Conservation (phyloP, 1,140 invertebrate species). For the Trypoxylus dichotomus region DNA sequence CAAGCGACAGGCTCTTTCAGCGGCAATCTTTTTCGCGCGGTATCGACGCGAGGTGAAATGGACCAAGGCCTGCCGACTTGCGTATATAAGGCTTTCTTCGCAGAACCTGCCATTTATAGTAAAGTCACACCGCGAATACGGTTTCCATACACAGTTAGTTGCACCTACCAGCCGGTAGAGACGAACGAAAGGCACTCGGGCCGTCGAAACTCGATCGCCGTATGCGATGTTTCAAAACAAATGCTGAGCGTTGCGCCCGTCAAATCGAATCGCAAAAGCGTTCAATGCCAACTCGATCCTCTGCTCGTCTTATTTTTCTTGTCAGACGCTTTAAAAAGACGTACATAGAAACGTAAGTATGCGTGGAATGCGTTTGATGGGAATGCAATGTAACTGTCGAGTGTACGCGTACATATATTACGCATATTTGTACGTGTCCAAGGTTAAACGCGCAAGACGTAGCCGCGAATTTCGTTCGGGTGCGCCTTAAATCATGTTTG, state of each 20-base stretch:
- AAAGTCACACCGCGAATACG: conserved; percentile 20
- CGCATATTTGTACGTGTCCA: background rate
- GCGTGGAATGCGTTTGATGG: background rate
- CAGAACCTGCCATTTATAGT: conserved; percentile 36
- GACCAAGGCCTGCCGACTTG: conserved; percentile 29
- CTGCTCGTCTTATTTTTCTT: no score
- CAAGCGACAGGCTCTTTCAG: no score
- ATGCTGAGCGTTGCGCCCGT: no score
- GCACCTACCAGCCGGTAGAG: background rate
- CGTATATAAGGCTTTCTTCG: conserved; percentile 34
- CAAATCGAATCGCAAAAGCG: no score
- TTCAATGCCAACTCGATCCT: no score
- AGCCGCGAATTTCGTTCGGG: no score
- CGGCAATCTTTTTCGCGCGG: no score
- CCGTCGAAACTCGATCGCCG: no score
- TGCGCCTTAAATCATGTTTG: no score
- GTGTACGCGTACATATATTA: background rate
- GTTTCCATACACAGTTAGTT: conserved; percentile 34
- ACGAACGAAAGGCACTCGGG: no score
- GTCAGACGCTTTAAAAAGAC: background rate
- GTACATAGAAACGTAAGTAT: background rate
- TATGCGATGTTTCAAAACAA: no score
- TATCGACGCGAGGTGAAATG: conserved; percentile 27
- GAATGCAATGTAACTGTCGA: background rate
- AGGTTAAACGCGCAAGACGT: background rate